Percentiles rank a stretch among this genome's conserved stretches.
These are phyloP conservation scores for Dinoponera quadriceps DNA, from an alignment of 1,140 invertebrate species.

Conservation along the genomic window DNA sequence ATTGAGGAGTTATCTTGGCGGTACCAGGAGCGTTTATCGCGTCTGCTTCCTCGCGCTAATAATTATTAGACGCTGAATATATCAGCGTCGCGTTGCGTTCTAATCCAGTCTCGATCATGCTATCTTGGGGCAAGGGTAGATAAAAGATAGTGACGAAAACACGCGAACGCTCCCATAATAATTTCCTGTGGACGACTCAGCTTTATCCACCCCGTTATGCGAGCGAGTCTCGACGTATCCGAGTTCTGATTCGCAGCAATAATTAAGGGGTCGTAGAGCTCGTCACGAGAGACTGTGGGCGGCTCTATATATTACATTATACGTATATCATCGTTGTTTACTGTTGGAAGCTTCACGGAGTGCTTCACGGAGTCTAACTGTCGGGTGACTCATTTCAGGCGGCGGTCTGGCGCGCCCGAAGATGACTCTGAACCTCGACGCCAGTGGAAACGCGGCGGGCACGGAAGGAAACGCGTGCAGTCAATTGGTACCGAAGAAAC, in stretches of 20 bases:
- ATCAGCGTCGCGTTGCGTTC: not conserved
- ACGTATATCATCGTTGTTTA: slow-evolving; percentile 69
- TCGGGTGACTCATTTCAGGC: slow-evolving; percentile 81
- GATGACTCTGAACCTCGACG: slow-evolving; percentile 91
- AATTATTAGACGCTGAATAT: slow-evolving; percentile 23
- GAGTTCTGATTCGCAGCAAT: slow-evolving; percentile 44
- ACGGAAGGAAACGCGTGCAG: slow-evolving; percentile 72
- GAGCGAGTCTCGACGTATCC: not conserved
- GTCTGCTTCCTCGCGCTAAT: not conserved
- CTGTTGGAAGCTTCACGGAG: slow-evolving; percentile 64
- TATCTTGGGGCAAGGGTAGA: not conserved
- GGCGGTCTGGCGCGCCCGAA: slow-evolving; percentile 87
- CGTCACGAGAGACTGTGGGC: slow-evolving; percentile 1
- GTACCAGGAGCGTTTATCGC: not conserved
- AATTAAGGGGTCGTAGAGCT: slow-evolving; percentile 26
- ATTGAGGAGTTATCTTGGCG: not conserved
- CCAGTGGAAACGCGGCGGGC: slow-evolving; percentile 74
- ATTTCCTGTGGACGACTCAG: not conserved
- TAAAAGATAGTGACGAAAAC: not conserved
- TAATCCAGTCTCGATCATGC: not conserved
- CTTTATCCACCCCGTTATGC: not conserved
- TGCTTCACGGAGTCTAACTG: slow-evolving; percentile 77
- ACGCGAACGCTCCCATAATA: slow-evolving; percentile 9
- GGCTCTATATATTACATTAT: not conserved
- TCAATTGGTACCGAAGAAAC: slow-evolving; percentile 78